Percentiles rank a stretch among this genome's conserved stretches.
Evolutionary conservation across 2,797 vertebrate genomes (phyloP).

Genomic region (Oreochromis grahami): DNA sequence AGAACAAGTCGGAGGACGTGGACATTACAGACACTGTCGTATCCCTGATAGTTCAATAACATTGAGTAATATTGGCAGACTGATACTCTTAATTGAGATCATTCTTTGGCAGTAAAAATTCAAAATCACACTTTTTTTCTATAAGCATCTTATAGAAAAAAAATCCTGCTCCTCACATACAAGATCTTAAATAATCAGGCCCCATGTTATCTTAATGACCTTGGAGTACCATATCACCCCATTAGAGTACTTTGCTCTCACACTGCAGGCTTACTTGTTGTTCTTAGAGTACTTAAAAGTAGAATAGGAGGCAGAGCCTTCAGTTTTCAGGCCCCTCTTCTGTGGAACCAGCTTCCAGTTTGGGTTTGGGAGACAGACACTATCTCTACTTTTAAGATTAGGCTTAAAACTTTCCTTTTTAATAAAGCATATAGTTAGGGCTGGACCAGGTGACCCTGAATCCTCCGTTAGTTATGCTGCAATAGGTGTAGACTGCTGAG

Average conservation of each 20-base stretch:
- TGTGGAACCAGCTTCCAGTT: too few relatives aligned
- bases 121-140: neutral
- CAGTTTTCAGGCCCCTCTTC: too few relatives aligned
- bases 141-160: neutral
- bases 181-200: too few relatives aligned
- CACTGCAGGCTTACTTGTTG: too few relatives aligned
- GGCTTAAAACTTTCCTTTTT: neutral
- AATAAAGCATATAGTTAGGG: rapidly evolving
- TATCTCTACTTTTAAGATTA: too few relatives aligned
- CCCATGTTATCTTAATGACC: too few relatives aligned
- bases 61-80: neutral
- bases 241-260: too few relatives aligned
- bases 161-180: neutral
- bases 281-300: too few relatives aligned
- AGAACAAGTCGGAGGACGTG: neutral
- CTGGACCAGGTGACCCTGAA: neutral
- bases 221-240: too few relatives aligned
- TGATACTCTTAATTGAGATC: neutral
- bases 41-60: neutral
- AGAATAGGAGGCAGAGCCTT: too few relatives aligned
- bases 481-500: neutral
- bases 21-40: neutral
- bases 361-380: too few relatives aligned
- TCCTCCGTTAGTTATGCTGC: neutral
- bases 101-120: neutral